A percentile compares a stretch with the other conserved stretches of the same genome.
phyloP scores from a whole-genome alignment of 2,113 vertebrate genomes.

The Passer domesticus region DNA sequence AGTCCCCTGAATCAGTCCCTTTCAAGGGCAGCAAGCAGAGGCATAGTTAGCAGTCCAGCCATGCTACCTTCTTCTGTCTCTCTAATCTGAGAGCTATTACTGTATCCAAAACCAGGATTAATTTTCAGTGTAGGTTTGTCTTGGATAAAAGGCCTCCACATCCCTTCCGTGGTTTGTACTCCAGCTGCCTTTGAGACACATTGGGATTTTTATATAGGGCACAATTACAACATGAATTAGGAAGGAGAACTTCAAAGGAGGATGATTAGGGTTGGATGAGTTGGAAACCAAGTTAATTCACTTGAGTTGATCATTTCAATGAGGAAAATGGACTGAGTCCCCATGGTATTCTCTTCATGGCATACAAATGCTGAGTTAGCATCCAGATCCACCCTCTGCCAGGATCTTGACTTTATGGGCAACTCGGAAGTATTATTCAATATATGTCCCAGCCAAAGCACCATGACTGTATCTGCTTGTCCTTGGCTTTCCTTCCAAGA shows the following conservation, averaged over 20 bases:
- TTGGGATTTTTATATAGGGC: not conserved
- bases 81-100: not conserved
- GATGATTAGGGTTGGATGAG: slow-evolving; percentile 1
- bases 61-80: not conserved
- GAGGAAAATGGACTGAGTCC: not conserved
- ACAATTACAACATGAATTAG: slow-evolving; percentile 1
- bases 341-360: not conserved
- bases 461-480: not conserved
- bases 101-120: not conserved
- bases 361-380: slow-evolving; percentile 32
- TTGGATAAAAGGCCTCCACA: slow-evolving; percentile 8
- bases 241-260: slow-evolving; percentile 32
- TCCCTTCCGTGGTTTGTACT: slow-evolving; percentile 32
- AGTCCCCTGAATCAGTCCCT: not conserved
- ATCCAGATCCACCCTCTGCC: not conserved
- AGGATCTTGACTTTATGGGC: slow-evolving; percentile 27
- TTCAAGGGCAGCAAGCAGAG: slow-evolving; percentile 12
- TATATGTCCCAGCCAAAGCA: not conserved
- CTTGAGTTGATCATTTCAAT: slow-evolving; percentile 8
- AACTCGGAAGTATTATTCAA: not conserved
- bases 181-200: slow-evolving; percentile 17
- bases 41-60: not conserved
- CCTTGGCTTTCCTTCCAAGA: slow-evolving; percentile 37
- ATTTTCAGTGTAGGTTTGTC: not conserved
- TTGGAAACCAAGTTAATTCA: slow-evolving; percentile 27